Base-by-base conservation (phyloP, 1,140 invertebrate species). In the Diplogasteroides magnus region DNA sequence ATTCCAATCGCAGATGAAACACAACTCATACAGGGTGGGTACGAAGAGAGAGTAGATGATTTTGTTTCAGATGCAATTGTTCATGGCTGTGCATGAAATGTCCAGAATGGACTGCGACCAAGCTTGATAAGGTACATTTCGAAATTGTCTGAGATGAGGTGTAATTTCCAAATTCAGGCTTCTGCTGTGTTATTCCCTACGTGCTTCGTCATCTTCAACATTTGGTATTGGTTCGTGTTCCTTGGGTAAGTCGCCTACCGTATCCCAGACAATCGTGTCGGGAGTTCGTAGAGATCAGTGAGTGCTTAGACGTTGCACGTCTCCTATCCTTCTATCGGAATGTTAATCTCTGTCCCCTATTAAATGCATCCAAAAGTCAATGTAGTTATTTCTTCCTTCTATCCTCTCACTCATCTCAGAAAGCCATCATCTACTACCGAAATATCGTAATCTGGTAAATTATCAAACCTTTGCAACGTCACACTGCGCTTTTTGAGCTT, bases 201-300 rank as follows among this genome's bases (percentile, higher is more conserved):
- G 14, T 73, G 64, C 60, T 81, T 81, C 59, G 31, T 79, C 11
- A 58, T 78, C 14, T 81, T 81, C 79, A 81, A 81, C 67, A 71
- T 81, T 31, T 81, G 78, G 78, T 81, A 81, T 68, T 81, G 79
- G 79, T 78, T 81, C 72, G 69, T 81, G 23, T 81, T 81, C 56
- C 75, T 81, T 32, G 79, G 79, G 78, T 81, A 67, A 67, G 68
- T 61, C 2, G 1, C 23, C 19, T 2, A 3, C 28, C 3, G 59
- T 25, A 13, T 13, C 28, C 28, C 59, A n/a, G n/a, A n/a, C n/a
- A n/a, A n/a, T n/a, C n/a, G n/a, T n/a, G n/a, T n/a, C n/a, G n/a
- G n/a, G n/a, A n/a, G n/a, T n/a, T n/a, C 25, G 3, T 60, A 11
- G 6, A 48, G 37, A 48, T 48, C 19, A 48, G 37, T 11, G 37